Percentiles rank a stretch among this genome's conserved stretches.
Conservation (phyloP, 1,140 invertebrate species). For the Lamellibrachia luymesi region DNA sequence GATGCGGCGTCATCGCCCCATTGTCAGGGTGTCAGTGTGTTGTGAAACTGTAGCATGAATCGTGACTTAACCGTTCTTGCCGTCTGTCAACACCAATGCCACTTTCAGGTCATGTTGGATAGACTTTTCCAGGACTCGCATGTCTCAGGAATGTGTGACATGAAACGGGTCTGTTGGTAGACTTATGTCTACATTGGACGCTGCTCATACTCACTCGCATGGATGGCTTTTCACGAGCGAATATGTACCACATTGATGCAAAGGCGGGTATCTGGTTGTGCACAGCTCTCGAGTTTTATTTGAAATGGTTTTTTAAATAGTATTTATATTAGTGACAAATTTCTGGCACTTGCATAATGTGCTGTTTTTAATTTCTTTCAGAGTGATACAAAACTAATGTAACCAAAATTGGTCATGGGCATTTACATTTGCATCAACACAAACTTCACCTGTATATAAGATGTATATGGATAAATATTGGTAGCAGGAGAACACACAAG, state of each 20-base stretch:
- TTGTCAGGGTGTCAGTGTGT: not conserved
- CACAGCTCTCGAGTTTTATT: not conserved
- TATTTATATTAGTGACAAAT: not conserved
- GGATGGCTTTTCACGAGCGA: not conserved
- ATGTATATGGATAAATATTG: not conserved
- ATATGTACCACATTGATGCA: not conserved
- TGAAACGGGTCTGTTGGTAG: not conserved
- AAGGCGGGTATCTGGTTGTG: not conserved
- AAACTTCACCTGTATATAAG: not conserved
- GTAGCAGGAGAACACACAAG: not conserved
- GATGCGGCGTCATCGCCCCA: not conserved
- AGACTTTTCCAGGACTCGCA: not conserved
- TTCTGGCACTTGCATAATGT: not conserved
- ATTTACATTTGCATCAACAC: not conserved
- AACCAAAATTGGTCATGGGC: not conserved
- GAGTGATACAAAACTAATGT: not conserved
- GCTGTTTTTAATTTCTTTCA: not conserved
- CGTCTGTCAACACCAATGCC: not conserved
- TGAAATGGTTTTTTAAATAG: not conserved
- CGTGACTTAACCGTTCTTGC: not conserved
- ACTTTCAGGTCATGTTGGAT: not conserved
- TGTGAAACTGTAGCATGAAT: not conserved
- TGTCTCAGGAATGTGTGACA: not conserved
- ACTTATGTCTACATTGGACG: not conserved
- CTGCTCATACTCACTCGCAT: too few species aligned